Evolutionary conservation across 2,888 invertebrate genomes (phyloP), one percentile per base, ranked within the genome.

Genomic region (Nudaria mundana): DNA sequence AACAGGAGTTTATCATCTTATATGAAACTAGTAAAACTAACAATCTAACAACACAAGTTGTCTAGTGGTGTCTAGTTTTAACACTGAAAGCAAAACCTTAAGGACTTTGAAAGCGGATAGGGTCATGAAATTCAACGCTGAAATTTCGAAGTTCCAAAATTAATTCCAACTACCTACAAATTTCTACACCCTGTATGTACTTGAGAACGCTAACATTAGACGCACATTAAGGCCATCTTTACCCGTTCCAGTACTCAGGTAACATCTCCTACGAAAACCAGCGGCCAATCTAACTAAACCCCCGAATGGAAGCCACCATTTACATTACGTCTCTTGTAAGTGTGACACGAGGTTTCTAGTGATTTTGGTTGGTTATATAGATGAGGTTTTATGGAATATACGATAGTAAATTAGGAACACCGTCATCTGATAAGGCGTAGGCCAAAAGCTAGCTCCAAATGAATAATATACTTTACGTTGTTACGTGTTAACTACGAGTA

Each of bases 191-290:
- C 3, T 20, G 8, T 31, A 33, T 33, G 22, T 44, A 28, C 52
- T 49, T 48, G 44, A 47, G 38, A 56, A 60, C 58, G 47, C 60
- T 66, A 55, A 68, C 72, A 75, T 76, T 71, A 73, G 62, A 59
- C 60, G 56, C 52, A 66, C 74, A 75, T 75, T 74, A 75, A 63
- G 53, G 63, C 55, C 56, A 52, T 54, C 52, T 58, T 51, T 48
- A 40, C 37, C 57, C 52, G 59, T 48, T 42, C 37, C 57, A 51
- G 59, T 47, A 63, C 66, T 59, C 70, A 71, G 74, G 74, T 71
- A 66, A 71, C 71, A 71, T 67, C 64, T 67, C 57, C 58, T 54
- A 56, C 40, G 40, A 51, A 48, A 48, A 33, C 46, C 40, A 32
- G 36, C 23, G 37, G 48, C 74, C 72, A 71, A 41, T 2, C 2